Conservation (phyloP, 2,888 invertebrate species). For the Orchesella flavescens region DNA sequence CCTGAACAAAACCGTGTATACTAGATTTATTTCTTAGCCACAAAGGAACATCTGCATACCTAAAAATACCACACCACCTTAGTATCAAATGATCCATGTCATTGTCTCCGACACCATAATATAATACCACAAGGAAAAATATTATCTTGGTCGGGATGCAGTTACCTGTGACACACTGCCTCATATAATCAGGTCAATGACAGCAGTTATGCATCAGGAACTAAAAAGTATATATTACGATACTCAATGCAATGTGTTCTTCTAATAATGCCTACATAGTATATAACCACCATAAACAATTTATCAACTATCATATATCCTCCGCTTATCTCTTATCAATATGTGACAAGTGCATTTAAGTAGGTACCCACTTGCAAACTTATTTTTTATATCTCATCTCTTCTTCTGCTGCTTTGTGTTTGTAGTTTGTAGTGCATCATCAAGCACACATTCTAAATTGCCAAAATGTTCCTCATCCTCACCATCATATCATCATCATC, state of each 20-base stretch:
- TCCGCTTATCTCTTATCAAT: slow-evolving; percentile 2
- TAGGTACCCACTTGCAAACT: neutral
- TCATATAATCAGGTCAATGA: slow-evolving; percentile 2
- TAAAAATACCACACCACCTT: neutral
- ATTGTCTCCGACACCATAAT: neutral
- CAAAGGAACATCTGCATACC: neutral
- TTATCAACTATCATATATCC: neutral
- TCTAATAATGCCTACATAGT: too few species aligned
- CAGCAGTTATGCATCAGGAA: neutral
- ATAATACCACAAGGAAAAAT: neutral
- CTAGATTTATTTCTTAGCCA: neutral
- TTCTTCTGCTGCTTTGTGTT: too few species aligned
- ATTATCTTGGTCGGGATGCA: neutral
- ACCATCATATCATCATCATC: too few species aligned
- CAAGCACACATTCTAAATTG: too few species aligned
- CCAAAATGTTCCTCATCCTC: too few species aligned
- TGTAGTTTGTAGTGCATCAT: too few species aligned
- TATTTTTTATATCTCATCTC: too few species aligned
- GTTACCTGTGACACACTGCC: slow-evolving; percentile 11
- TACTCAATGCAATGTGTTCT: too few species aligned
- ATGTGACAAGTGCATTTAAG: slow-evolving; percentile 7
- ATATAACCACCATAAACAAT: neutral
- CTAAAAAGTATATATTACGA: too few species aligned
- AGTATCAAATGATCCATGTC: neutral
- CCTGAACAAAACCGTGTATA: neutral